Evolutionary conservation across 2,888 invertebrate species (phyloP).

Genomic region (Acronicta leporina): DNA sequence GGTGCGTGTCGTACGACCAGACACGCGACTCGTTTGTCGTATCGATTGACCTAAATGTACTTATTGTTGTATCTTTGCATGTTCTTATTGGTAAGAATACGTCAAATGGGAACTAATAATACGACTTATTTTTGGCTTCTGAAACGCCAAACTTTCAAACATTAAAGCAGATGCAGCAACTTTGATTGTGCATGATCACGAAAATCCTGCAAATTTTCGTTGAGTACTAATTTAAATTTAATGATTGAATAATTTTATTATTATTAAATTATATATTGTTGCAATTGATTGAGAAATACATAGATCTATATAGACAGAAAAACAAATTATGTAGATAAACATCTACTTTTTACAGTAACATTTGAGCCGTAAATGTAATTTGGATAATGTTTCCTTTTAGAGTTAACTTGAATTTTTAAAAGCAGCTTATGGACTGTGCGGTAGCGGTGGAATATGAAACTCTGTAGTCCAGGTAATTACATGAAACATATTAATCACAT

Average conservation of each 20-base stretch:
- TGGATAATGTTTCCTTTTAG: neutral
- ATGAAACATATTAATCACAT: conserved; percentile 21
- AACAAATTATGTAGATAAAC: too few relatives aligned
- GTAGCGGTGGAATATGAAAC: conserved; percentile 14
- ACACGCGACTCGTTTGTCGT: conserved; percentile 68
- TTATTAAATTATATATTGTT: too few relatives aligned
- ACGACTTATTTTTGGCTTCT: conserved; percentile 21
- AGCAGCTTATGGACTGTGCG: conserved; percentile 33
- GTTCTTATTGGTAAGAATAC: conserved; percentile 42
- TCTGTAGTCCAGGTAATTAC: conserved; percentile 1
- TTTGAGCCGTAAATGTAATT: too few relatives aligned
- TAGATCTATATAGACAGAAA: too few relatives aligned
- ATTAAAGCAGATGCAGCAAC: too few relatives aligned
- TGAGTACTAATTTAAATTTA: neutral
- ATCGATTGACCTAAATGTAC: conserved; percentile 84
- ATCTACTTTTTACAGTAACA: too few relatives aligned
- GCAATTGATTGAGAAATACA: too few relatives aligned
- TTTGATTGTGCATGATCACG: neutral
- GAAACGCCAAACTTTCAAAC: neutral
- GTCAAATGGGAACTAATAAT: conserved; percentile 12
- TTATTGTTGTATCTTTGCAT: conserved; percentile 48
- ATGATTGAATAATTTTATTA: neutral
- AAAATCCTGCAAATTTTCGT: neutral
- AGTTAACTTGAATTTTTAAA: conserved; percentile 16
- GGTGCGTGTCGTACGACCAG: conserved; percentile 65